Evolutionary conservation across 2,797 vertebrate species (phyloP), one percentile per base, ranked within the genome.

Genomic region (Epinephelus awoara): DNA sequence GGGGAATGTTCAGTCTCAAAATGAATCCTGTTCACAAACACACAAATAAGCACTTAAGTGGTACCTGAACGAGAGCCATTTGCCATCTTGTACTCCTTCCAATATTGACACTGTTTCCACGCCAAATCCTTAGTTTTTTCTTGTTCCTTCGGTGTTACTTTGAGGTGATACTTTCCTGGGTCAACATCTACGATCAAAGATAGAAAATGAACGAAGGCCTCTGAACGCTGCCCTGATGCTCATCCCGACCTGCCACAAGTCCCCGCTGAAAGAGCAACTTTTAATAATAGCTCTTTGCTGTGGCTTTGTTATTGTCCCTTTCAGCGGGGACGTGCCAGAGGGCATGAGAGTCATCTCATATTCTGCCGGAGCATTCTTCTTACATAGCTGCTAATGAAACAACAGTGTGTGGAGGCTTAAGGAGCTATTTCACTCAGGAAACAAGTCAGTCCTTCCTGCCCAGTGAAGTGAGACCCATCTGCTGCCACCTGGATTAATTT

Each of bases 371-470:
- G 57, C 77, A 86, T 91, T 91, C 85, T 86, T 91, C 69, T 81
- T 88, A 89, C 79, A 56, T 42, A 56, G 67, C 57, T 44, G 66
- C 79, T 86, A 93, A 92, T 92, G 87, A 91, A 89, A 91, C 83
- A 73, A 62, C 23, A 40, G 56, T 17, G 59, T 72, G 79, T n/a
- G 25, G 59, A 67, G 78, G 68, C 52, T 77, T 25, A 57, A 6
- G 11, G 46, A 72, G 66, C 25, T 68, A 49, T 82, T 77, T 77
- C 67, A 80, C 47, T 49, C 38, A 56, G 50, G 51, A 82, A 67
- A 68, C 77, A 56, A 47, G 49, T 67, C 34, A n/a, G 57, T 51
- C 40, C 38, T 55, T 67, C 44, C 68, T 71, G 46, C 66, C 55
- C 77, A 62, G 38, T 17, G 57, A 77, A 63, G 68, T 51, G 66